Evolutionary conservation across 2,113 vertebrate species (phyloP), one percentile per base, ranked within the genome.

Genomic region (Lucifuga dentata): DNA sequence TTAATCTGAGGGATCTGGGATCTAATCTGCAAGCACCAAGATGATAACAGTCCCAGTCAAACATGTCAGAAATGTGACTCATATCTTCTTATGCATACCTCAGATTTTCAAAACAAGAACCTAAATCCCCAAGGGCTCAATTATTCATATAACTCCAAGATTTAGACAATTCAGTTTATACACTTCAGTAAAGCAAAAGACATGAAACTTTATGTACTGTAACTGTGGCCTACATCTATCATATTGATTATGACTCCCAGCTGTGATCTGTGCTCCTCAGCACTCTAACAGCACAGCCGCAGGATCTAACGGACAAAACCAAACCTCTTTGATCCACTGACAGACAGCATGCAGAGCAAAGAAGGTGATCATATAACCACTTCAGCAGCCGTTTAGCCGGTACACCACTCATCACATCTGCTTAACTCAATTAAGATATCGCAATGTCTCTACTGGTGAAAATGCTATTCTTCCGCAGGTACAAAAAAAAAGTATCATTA

Each of bases 401-500:
- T 50, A 38, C 74, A 71, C 35, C 36, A 68, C 61, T 80, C 71
- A 69, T 81, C 80, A 68, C 68, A 74, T 74, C 74, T 61, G 63
- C 72, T 75, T 68, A 73, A 83, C 74, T 86, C 57, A 66, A 81
- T 85, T 73, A 86, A 66, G 67, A 73, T 79, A 69, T 61, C 32
- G 35, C 39, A 21, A 29, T 20, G 58, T 65, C 63, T 36, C 12
- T 2, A 57, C n/a, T 60, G 61, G 62, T 51, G 53, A 62, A 72
- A 72, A 49, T 23, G 17, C 53, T 24, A 17, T 68, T 68, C 9
- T 60, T 68, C 53, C 35, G 21, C 52, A 45, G 40, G 44, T 65
- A 76, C 48, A 62, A 66, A 78, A n/a, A n/a, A 62, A 66, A 77
- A 19, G 32, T 53, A 50, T 65, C 5, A 39, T 62, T 39, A 59